Evolutionary conservation across 2,888 invertebrate species (phyloP), one percentile per base, ranked within the genome.

Genomic region (Blera fallax): DNA sequence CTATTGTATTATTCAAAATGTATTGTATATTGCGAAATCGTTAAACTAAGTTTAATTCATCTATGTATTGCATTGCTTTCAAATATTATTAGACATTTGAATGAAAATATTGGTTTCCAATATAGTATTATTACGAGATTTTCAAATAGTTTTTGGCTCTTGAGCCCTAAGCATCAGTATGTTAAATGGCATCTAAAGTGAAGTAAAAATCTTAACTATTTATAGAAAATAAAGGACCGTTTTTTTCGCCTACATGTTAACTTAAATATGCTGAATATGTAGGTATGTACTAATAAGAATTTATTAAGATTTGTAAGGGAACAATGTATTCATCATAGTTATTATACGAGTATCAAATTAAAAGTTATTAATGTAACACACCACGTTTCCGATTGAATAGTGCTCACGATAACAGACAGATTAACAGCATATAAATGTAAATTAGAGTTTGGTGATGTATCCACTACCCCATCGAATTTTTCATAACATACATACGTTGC

Each of bases 151-250:
- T 72, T 14, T 14, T 34, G 54, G 76, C 76, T 10, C 29, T 37
- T 43, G 8, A 29, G 77, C 69, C 69, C 69, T 69, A 69, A 43
- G 10, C 10, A 32, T 52, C 3, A 40, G 16, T 32, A 21, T 27
- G 43, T 14, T 29, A 34, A 56, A 48, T 58, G 43, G 10, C 27
- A 43, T 69, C 77, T 69, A 78, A 62, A 32, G 21, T 62, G 43
- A 69, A 52, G 40, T 78, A 32, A 27, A 60, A 52, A 50, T 52
- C n/a, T 78, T 52, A 58, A 21, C 70, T 72, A 72, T 14, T 27
- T 70, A 48, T 52, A 21, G 10, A 18, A 40, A 58, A 24, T 29
- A 8, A 48, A 7, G 24, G 45, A 48, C 29, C 45, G n/a, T n/a
- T 43, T 54, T 2, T 64, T 70, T n/a, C 40, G 16, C 40, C 37